Evolutionary conservation across 1,140 invertebrate genomes (phyloP), one percentile per base, ranked within the genome.

Genomic region (Druon quercuslanigerum): DNA sequence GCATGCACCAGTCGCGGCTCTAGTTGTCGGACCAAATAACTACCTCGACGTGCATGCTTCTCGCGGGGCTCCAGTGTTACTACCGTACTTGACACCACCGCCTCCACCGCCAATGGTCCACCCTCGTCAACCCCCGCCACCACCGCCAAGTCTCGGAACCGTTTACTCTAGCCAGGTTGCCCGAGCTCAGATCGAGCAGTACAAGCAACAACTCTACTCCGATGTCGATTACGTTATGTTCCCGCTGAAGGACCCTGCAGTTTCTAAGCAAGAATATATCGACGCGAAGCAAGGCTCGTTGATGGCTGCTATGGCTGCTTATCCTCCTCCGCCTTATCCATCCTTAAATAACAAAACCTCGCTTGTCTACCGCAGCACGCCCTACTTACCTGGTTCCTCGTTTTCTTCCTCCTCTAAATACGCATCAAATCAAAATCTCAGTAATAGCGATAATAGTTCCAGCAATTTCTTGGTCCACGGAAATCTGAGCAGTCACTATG

Each of bases 181-280:
- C 0, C 92, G 94, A 17, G 95, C 95, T 40, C 96, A 96, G 79
- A 95, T 96, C 72, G 95, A 96, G 81, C 94, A 96, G 78, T 97
- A 96, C 83, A 95, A 96, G 84, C 96, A 96, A 83, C 96, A 97
- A 84, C 92, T 97, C 17, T 96, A 96, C 81, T 97, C 96, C 51
- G 96, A 97, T 83, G 96, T 96, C 7, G 96, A 98, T 87, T 98
- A 96, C 84, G 96, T 97, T 0, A 96, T 97, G 87, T 98, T 97
- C 85, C 96, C 96, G 0, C 88, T 97, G 70, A 96, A 97, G 89
- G 96, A 98, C 90, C 96, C 96, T 20, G 95, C 96, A 0, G 93
- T 97, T 19, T 97, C 96, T 76, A 96, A 96, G 87, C 96, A 97
- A 88, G 96, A 98, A 86, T 97, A 97, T 88, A 93, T 97, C 81